Percentiles rank a stretch among this genome's conserved stretches.
These are phyloP conservation scores for Yoshiicerus persimilis DNA, from an alignment of 1,140 invertebrate genomes.

Conservation along the genomic window DNA sequence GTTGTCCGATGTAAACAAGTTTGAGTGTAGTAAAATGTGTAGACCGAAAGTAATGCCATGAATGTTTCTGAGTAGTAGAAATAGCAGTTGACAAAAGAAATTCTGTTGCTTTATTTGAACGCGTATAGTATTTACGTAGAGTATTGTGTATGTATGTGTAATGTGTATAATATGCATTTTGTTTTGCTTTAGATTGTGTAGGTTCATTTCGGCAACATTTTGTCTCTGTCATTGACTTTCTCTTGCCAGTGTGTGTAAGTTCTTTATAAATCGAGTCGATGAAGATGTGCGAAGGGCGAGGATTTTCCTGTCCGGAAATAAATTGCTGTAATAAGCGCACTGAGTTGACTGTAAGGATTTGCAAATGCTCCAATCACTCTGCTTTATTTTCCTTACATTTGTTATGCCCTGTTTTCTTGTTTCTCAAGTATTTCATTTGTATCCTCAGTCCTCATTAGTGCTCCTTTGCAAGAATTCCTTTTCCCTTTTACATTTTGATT, in stretches of 20 bases:
- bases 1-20: neutral
- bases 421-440: neutral
- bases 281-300: constrained; percentile 14
- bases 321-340: constrained; percentile 22
- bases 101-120: neutral
- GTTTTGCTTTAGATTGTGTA: neutral
- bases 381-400: constrained; percentile 10
- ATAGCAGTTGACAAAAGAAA: neutral
- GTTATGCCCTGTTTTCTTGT: neutral
- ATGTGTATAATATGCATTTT: neutral
- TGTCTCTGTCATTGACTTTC: constrained; percentile 19
- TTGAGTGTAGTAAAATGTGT: neutral
- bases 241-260: constrained; percentile 3
- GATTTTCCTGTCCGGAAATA: constrained; percentile 16
- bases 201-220: constrained; percentile 7
- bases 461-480: neutral
- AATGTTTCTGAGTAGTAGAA: neutral
- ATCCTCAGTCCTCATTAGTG: neutral
- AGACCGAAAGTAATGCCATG: neutral
- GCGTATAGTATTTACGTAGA: neutral
- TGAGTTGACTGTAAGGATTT: neutral
- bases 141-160: neutral
- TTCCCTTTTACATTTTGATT: neutral
- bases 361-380: neutral
- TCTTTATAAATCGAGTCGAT: constrained; percentile 17